Evolutionary conservation across 1,140 invertebrate genomes (phyloP).

Genomic region (Contarinia nasturtii): DNA sequence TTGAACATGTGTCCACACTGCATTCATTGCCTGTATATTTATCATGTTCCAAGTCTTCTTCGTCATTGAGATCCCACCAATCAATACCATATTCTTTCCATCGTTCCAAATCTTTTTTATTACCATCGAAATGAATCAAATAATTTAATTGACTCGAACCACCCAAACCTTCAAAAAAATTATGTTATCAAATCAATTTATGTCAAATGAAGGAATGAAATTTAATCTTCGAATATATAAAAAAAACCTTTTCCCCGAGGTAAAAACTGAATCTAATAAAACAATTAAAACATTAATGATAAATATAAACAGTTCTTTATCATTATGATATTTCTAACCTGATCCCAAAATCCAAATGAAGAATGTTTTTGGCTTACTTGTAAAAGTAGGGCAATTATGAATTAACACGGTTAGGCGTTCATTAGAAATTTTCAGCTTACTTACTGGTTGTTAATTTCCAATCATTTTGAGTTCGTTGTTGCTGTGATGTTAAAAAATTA

Average conservation of each 20-base stretch:
- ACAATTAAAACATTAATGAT: constrained; percentile 2
- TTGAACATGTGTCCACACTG: too few relatives aligned
- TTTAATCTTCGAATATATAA: too few relatives aligned
- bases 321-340: constrained; percentile 22
- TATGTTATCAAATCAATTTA: too few relatives aligned
- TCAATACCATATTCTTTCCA: constrained; percentile 29
- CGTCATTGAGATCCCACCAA: constrained; percentile 25
- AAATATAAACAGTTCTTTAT: background rate
- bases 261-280: constrained; percentile 31
- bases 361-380: constrained; percentile 39
- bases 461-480: constrained; percentile 40
- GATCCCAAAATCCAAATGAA: constrained; percentile 35
- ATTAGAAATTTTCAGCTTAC: too few relatives aligned
- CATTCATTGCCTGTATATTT: too few relatives aligned
- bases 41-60: background rate
- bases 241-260: constrained; percentile 48
- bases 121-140: constrained; percentile 41
- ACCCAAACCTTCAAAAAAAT: too few relatives aligned
- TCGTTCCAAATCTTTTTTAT: constrained; percentile 33
- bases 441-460: constrained; percentile 45
- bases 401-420: too few relatives aligned
- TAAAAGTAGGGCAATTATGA: too few relatives aligned
- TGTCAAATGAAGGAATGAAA: too few relatives aligned
- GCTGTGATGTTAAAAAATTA: constrained; percentile 40
- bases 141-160: constrained; percentile 52